Base-by-base conservation (phyloP, 2,888 invertebrate genomes). In the Microctonus aethiopoides region DNA sequence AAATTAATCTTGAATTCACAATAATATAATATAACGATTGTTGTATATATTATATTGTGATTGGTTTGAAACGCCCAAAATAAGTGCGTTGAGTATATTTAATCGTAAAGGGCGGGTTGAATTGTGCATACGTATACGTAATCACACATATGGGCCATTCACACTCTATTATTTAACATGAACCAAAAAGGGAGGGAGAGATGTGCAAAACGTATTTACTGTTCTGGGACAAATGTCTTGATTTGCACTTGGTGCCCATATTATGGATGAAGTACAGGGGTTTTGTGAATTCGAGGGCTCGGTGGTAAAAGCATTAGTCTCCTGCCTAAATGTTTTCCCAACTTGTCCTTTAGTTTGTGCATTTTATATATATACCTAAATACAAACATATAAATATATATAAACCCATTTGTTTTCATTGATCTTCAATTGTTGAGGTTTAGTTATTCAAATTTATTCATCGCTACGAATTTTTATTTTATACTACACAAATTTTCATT, bases 221-320 rank as follows among this genome's bases (percentile, higher is more conserved):
- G 76, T 75, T 72, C 70, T 74, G 77, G 77, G 78, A 83, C 82
- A 81, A 83, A 83, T 80, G 82, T 79, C 80, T 83, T 82, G 84
- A 84, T 84, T 84, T 80, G 80, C 80, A 74, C 78, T 75, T 79
- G 79, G 77, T 76, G 72, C 76, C 34, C 69, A 54, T 64, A 29
- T 52, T 46, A 39, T 59, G 39, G 32, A 66, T 54, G 63, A 29
- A 56, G 56, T 62, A 46, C 51, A 29, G 60, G 63, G n/a, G 51
- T 20, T 63, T 26, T 64, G 64, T 63, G 29, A 63, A 76, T 75
- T 76, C 72, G 74, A 69, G 73, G 73, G 71, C 68, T 68, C 61
- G n/a, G 69, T 59, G 56, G 67, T 70, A 74, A 74, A 73, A 72
- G 74, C 74, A 74, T 76, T 79, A 74, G 67, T 63, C 46, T 71